Evolutionary conservation across 1,140 invertebrate genomes (phyloP).

Genomic region (Drosophila equinoxialis): DNA sequence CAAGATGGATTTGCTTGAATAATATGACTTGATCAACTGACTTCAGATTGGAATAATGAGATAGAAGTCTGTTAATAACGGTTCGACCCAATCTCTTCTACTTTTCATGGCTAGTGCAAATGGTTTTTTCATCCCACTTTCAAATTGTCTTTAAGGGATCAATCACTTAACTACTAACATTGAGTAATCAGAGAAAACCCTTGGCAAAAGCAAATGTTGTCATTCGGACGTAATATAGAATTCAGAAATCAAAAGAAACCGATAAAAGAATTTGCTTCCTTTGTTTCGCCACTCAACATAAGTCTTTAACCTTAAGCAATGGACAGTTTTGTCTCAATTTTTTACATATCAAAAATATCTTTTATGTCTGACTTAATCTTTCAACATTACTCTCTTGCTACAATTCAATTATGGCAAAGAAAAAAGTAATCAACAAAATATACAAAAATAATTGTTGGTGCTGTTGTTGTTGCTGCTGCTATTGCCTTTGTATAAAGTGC

Average conservation of each 20-base stretch:
- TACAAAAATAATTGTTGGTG: slow-evolving; percentile 14
- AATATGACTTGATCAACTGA: not conserved
- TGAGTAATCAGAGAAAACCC: too few relatives aligned
- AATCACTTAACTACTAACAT: too few relatives aligned
- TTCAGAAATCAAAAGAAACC: too few relatives aligned
- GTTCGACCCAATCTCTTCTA: not conserved
- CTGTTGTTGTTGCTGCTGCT: not conserved
- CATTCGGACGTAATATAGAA: too few relatives aligned
- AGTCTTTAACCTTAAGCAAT: slow-evolving; percentile 7
- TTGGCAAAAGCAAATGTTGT: too few relatives aligned
- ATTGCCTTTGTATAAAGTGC: slow-evolving; percentile 31
- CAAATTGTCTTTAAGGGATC: too few relatives aligned
- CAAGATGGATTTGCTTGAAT: slow-evolving; percentile 5
- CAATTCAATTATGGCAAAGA: slow-evolving; percentile 47
- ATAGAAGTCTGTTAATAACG: not conserved
- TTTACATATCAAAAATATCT: slow-evolving; percentile 42
- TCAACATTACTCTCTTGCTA: slow-evolving; percentile 41
- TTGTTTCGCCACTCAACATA: slow-evolving; percentile 3
- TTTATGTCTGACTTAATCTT: slow-evolving; percentile 49
- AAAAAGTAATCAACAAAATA: slow-evolving; percentile 18
- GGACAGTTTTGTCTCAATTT: slow-evolving; percentile 17
- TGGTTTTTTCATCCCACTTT: too few relatives aligned
- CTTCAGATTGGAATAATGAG: not conserved
- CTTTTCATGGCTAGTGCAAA: too few relatives aligned
- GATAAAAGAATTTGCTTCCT: not conserved